Evolutionary conservation across 2,888 invertebrate genomes (phyloP).

Genomic region (Sympetrum striolatum): DNA sequence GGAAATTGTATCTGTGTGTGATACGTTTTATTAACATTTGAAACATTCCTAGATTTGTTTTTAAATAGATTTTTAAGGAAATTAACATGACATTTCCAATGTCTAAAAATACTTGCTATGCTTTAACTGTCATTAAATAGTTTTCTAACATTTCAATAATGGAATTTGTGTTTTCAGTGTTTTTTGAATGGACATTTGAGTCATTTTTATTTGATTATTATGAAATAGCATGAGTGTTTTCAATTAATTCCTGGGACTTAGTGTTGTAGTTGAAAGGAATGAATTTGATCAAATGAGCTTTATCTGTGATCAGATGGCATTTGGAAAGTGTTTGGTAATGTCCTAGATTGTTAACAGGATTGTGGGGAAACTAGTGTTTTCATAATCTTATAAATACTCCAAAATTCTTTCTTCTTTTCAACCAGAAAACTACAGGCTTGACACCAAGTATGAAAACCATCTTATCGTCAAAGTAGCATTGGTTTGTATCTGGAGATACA

Average conservation of each 20-base stretch:
- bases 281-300: constrained; percentile 5
- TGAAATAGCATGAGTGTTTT: constrained; percentile 27
- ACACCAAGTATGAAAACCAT: constrained; percentile 97
- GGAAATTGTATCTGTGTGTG: neutral
- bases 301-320: constrained; percentile 20
- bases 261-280: constrained; percentile 33
- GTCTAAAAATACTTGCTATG: constrained; percentile 3
- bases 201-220: constrained; percentile 11
- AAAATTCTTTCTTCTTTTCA: constrained; percentile 51
- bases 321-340: constrained; percentile 24
- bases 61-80: neutral
- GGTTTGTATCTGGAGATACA: constrained; percentile 69
- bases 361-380: constrained; percentile 29
- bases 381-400: constrained; percentile 13
- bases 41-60: neutral
- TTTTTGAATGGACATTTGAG: constrained; percentile 24
- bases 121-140: constrained; percentile 8
- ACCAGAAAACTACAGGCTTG: constrained; percentile 96
- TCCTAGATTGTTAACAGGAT: constrained; percentile 21
- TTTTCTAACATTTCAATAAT: neutral
- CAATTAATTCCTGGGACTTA: constrained; percentile 14
- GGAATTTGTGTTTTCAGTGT: neutral
- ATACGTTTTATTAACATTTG: neutral
- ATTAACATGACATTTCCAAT: neutral
- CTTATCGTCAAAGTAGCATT: constrained; percentile 97